These are phyloP conservation scores for Hanleya hanleyi DNA, from an alignment of 2,888 invertebrate species.

Conservation along the genomic window DNA sequence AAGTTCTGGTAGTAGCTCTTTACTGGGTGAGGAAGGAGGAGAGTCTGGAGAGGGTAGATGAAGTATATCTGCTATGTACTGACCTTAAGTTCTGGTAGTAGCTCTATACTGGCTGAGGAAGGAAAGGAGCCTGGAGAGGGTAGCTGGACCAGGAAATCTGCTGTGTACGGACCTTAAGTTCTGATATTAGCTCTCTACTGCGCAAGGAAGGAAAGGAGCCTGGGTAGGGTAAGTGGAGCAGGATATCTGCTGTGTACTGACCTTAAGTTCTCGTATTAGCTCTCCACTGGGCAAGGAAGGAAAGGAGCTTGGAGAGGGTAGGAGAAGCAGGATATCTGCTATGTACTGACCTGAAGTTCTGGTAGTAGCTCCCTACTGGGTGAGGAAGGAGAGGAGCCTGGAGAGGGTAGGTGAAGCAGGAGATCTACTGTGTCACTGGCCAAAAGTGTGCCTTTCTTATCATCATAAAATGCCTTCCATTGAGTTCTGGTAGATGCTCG, in stretches of 20 bases:
- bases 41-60: slow-evolving; percentile 35
- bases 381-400: slow-evolving; percentile 47
- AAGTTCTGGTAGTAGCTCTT: slow-evolving; percentile 49
- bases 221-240: slow-evolving; percentile 28
- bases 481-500: slow-evolving; percentile 57
- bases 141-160: slow-evolving; percentile 30
- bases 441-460: slow-evolving; percentile 63
- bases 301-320: no score
- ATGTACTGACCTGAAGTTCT: slow-evolving; percentile 49
- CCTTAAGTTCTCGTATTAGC: no score
- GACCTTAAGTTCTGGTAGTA: slow-evolving; percentile 52
- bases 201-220: slow-evolving; percentile 50
- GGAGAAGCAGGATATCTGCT: no score
- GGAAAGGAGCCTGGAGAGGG: slow-evolving; percentile 41
- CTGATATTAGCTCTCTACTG: slow-evolving; percentile 49
- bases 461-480: slow-evolving; percentile 70
- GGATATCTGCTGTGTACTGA: slow-evolving; percentile 39
- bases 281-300: no score
- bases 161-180: slow-evolving; percentile 46
- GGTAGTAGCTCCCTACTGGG: slow-evolving; percentile 49
- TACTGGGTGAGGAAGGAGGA: slow-evolving; percentile 49
- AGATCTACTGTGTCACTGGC: slow-evolving; percentile 37
- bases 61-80: no score
- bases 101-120: slow-evolving; percentile 48
- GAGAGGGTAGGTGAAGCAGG: slow-evolving; percentile 25